phyloP scores from a whole-genome alignment of 2,888 invertebrate genomes.

The Hyppa rectilinea region DNA sequence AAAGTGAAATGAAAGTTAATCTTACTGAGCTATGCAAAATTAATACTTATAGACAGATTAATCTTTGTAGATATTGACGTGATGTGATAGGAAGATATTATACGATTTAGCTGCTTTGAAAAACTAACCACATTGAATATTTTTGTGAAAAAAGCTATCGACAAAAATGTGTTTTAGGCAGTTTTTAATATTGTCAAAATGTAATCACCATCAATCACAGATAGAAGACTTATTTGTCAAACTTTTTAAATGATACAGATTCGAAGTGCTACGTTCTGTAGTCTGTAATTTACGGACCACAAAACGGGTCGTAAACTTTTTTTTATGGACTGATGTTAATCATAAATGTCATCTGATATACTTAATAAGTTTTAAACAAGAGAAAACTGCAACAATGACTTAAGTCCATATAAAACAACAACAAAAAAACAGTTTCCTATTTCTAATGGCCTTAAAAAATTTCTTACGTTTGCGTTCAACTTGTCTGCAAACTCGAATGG shows the following conservation, averaged over 20 bases:
- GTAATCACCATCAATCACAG: background rate
- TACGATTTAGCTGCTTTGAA: background rate
- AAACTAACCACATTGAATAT: background rate
- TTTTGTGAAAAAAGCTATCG: background rate
- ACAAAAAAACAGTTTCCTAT: background rate
- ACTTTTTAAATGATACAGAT: background rate
- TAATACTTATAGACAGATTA: constrained; percentile 18
- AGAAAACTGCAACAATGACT: background rate
- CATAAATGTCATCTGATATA: background rate
- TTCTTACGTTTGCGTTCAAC: constrained; percentile 26
- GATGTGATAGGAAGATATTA: background rate
- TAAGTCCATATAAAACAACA: background rate
- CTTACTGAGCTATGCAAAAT: constrained; percentile 6
- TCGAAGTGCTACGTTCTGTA: background rate
- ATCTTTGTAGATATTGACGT: background rate
- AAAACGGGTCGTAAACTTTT: background rate
- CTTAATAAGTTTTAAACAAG: background rate
- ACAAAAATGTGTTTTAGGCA: no score
- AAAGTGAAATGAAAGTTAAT: constrained; percentile 32
- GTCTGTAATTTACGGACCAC: background rate
- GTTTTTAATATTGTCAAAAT: background rate
- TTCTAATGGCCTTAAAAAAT: constrained; percentile 30
- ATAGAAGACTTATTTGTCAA: background rate
- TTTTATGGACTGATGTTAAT: background rate
- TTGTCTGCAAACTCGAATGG: constrained; percentile 43